A percentile compares a stretch with the other conserved stretches of the same genome.
These are phyloP conservation scores for Neoitamus cyanurus DNA, from an alignment of 2,888 invertebrate genomes.

Conservation along the genomic window DNA sequence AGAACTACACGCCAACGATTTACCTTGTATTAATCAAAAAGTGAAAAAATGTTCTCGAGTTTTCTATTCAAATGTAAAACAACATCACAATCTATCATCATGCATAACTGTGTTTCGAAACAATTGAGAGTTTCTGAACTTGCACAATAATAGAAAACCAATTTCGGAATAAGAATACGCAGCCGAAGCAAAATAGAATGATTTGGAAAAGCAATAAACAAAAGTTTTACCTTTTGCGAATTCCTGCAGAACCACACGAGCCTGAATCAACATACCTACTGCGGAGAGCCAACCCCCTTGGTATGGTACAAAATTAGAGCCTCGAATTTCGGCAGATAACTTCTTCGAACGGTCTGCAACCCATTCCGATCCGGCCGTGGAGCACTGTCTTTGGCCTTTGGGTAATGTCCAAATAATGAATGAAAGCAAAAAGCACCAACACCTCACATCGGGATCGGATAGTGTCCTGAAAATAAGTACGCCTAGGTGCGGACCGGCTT, in stretches of 20 bases:
- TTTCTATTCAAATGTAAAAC: neutral
- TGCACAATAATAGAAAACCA: neutral
- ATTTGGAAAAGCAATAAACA: neutral
- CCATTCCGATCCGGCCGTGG: neutral
- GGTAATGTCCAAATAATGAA: conserved; percentile 11
- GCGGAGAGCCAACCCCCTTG: neutral
- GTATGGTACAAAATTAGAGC: neutral
- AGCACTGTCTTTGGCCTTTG: neutral
- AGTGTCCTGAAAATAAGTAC: neutral
- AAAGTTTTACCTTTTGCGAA: neutral
- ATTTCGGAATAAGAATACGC: neutral
- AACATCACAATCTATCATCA: neutral
- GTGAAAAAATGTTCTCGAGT: neutral
- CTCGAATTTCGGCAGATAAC: neutral
- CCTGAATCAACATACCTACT: neutral
- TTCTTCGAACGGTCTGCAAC: neutral
- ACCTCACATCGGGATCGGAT: neutral
- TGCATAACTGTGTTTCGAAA: neutral
- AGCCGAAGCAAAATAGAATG: neutral
- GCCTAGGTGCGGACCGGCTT: neutral
- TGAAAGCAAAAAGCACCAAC: conserved; percentile 14
- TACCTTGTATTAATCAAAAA: neutral
- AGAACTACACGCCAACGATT: no score
- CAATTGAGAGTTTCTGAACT: neutral
- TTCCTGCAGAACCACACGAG: neutral